phyloP scores from a whole-genome alignment of 1,140 invertebrate species.

The Drosophila grimshawi region DNA sequence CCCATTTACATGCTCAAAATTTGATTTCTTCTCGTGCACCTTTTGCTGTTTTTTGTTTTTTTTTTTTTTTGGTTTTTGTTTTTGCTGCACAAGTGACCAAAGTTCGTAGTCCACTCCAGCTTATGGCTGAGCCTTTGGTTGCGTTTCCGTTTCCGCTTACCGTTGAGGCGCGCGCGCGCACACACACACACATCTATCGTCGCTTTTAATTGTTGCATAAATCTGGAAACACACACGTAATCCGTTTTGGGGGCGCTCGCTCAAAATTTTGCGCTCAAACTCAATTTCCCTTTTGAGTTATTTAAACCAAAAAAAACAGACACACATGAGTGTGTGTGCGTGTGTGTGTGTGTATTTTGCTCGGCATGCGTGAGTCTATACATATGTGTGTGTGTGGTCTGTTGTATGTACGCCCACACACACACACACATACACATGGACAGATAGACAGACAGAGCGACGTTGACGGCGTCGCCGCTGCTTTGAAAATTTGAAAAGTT shows the following conservation, averaged over 20 bases:
- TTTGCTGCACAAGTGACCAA: slow-evolving; percentile 32
- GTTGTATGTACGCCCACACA: slow-evolving; percentile 36
- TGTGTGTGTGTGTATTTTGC: slow-evolving; percentile 14
- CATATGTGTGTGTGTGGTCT: slow-evolving; percentile 13
- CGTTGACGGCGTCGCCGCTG: slow-evolving; percentile 34
- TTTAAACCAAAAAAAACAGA: slow-evolving; percentile 49
- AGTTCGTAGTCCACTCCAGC: slow-evolving; percentile 16
- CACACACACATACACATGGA: slow-evolving; percentile 12
- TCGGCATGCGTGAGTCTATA: no score
- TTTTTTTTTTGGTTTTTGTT: slow-evolving; percentile 3
- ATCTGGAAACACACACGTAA: slow-evolving; percentile 49
- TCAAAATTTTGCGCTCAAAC: slow-evolving; percentile 68
- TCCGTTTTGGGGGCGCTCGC: slow-evolving; percentile 27
- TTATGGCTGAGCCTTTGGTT: slow-evolving; percentile 43
- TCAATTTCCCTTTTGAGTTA: slow-evolving; percentile 77
- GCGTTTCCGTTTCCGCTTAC: slow-evolving; percentile 47
- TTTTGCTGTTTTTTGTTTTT: slow-evolving; percentile 30
- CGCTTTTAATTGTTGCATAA: slow-evolving; percentile 78
- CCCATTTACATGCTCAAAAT: slow-evolving; percentile 35
- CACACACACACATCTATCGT: slow-evolving; percentile 24
- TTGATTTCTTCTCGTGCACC: slow-evolving; percentile 1
- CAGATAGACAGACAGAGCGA: slow-evolving; percentile 39
- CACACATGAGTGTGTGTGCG: slow-evolving; percentile 34
- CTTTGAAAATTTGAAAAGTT: slow-evolving; percentile 76
- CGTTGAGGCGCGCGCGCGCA: slow-evolving; percentile 39